These are phyloP conservation scores for Morbakka virulenta DNA, from an alignment of 30 jellyfish, hydroid and myxozoan genomes.

Conservation along the genomic window DNA sequence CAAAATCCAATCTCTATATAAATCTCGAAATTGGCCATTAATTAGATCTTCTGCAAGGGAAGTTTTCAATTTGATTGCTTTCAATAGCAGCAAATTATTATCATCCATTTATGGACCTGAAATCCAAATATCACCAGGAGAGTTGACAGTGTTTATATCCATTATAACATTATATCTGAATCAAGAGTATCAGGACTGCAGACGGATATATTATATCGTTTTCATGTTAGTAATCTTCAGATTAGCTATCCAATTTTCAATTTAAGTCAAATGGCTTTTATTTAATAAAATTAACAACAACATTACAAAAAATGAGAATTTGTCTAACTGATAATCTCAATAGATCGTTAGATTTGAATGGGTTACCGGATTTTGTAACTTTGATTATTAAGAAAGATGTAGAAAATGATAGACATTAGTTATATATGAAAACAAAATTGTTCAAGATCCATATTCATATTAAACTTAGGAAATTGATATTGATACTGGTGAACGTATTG, in stretches of 20 bases:
- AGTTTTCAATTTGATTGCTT: conserved; percentile 4
- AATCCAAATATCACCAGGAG: conserved; percentile 6
- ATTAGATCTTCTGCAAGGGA: conserved; percentile 4
- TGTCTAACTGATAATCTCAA: conserved; percentile 15
- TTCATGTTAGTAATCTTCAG: conserved; percentile 8
- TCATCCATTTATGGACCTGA: neutral
- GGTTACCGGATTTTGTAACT: too few species aligned
- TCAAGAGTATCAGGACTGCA: conserved; percentile 1
- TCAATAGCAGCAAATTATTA: neutral
- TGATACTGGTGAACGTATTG: too few species aligned
- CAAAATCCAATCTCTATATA: neutral
- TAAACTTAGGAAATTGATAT: too few species aligned
- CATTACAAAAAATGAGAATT: neutral
- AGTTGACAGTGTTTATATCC: conserved; percentile 7
- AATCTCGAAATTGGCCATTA: conserved; percentile 8
- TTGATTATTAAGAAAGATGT: too few species aligned
- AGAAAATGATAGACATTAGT: too few species aligned
- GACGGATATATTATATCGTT: neutral
- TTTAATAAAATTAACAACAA: neutral
- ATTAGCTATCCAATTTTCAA: conserved; percentile 11
- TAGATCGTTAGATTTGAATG: too few species aligned
- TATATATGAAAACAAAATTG: too few species aligned
- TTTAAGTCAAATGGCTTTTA: conserved; percentile 1
- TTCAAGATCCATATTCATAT: too few species aligned
- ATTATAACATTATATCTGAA: conserved; percentile 2